Base-by-base conservation (phyloP, 2,797 vertebrate genomes). In the Oreonectes daqikongensis region DNA sequence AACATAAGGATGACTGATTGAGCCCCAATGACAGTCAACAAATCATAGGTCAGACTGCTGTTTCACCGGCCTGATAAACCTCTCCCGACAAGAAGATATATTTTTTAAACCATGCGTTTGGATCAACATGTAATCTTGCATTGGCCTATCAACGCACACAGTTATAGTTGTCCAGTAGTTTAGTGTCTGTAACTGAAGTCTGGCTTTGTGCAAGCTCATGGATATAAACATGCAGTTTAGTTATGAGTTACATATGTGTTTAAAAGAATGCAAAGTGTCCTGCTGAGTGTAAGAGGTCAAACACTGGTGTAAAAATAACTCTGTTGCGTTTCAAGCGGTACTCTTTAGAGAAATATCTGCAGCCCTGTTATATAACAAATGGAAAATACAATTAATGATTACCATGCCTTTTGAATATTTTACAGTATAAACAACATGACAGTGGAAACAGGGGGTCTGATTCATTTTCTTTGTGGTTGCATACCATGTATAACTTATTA, bases 1-100 rank as follows among this genome's bases (percentile, higher is more conserved):
- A 78, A 79, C 14, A 11, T 63, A 81, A 70, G 24, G 42, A 44
- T 72, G 59, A 73, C 17, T 53, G 76, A 75, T 67, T 75, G 53
- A 64, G 17, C 60, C 32, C 3, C 24, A 60, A 42, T 61, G 72
- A 79, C 67, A 67, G 80, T 59, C 64, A 72, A 48, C 22, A 60
- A 35, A 35, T 30, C n/a, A 18, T 42, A 50, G 20, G 38, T 35
- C 53, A 57, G 30, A 14, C 65, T 32, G 5, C 55, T 69, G 48
- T 24, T 69, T 24, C 40, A 69, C 40, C 26, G 24, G 4, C 20
- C 3, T 57, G 26, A 60, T 30, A 61, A 79, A 57, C 35, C 32
- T 73, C 22, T 59, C 28, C 15, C 30, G 53, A n/a, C 46, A 14
- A 14, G 18, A 3, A 10, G 1, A 64, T 38, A 42, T 30, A 26